Base-by-base conservation (phyloP, 2,797 vertebrate genomes). In the Dicrostonyx torquatus region DNA sequence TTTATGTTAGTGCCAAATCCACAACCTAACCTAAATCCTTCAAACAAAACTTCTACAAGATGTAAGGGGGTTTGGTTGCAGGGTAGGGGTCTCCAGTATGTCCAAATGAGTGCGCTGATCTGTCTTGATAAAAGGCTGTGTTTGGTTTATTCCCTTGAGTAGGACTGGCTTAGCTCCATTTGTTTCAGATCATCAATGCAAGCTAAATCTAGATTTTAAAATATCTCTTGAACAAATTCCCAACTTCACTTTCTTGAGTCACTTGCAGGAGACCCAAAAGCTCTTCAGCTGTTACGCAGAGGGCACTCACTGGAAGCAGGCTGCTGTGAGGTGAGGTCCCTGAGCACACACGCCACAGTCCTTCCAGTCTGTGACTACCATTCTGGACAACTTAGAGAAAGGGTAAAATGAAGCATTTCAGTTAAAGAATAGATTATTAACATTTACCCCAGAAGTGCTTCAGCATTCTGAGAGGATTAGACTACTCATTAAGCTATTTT, bases 371-470 rank as follows among this genome's bases (percentile, higher is more conserved):
- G 76, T 45, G 40, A 76, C 43, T 34, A 66, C 80, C 73, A 92
- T 90, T 89, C 73, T 83, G 91, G 53, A 76, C n/a, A 62, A 64
- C 78, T 89, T 90, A 94, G 43, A 90, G 37, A 85, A 92, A 95
- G 76, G 89, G 45, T 58, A 40, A 88, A 91, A 89, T 11, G 83
- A 95, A 48, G 24, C 77, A 37, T 68, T 92, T 96, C 93, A 84
- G 34, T 62, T 89, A 89, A 60, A 90, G 75, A 97, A 91, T 45
- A 88, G 86, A 94, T 60, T 88, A 70, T 55, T 86, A 77, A 96
- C 94, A 94, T 92, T 80, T 83, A 95, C 96, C 96, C 98, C 97
- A 97, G 87, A 98, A 98, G 98, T 98, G 97, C 98, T 98, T 98
- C 97, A 96, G 97, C 97, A 97, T 98, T 97, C 97, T 98, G 96